A percentile compares a stretch with the other conserved stretches of the same genome.
Conservation (phyloP, 2,797 vertebrate species). For the Myiotriccus ornatus region DNA sequence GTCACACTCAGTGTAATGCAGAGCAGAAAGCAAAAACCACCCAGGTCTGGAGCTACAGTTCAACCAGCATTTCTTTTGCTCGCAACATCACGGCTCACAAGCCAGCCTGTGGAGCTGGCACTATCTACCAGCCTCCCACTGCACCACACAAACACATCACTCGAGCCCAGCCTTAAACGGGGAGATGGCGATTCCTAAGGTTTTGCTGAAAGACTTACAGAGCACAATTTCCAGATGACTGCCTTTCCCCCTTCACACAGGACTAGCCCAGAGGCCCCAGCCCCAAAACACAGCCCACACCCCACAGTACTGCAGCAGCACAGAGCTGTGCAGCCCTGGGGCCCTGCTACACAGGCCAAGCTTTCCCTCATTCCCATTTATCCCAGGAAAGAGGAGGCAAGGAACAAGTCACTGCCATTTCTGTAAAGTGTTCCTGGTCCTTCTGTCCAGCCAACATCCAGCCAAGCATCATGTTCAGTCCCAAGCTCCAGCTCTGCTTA, state of each 20-base stretch:
- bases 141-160: not conserved
- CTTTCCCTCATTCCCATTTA: not conserved
- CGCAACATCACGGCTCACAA: fast-evolving
- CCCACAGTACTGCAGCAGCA: fast-evolving
- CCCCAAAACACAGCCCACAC: fast-evolving
- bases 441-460: not conserved
- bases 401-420: not conserved
- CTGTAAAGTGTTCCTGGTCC: not conserved
- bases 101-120: fast-evolving
- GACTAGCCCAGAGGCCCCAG: not conserved
- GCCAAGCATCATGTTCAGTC: not conserved
- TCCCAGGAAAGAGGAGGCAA: not conserved
- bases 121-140: not conserved
- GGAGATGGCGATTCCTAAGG: not conserved
- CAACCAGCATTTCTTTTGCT: not conserved
- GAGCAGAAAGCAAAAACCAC: not conserved
- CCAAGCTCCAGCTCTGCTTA: not conserved
- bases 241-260: not conserved
- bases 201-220: not conserved
- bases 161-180: not conserved
- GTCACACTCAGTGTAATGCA: not conserved
- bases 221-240: not conserved
- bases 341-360: not conserved
- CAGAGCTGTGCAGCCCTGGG: not conserved
- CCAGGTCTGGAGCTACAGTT: not conserved